These are phyloP conservation scores for Phataginus tricuspis DNA, from an alignment of 2,797 vertebrate genomes.

Conservation along the genomic window DNA sequence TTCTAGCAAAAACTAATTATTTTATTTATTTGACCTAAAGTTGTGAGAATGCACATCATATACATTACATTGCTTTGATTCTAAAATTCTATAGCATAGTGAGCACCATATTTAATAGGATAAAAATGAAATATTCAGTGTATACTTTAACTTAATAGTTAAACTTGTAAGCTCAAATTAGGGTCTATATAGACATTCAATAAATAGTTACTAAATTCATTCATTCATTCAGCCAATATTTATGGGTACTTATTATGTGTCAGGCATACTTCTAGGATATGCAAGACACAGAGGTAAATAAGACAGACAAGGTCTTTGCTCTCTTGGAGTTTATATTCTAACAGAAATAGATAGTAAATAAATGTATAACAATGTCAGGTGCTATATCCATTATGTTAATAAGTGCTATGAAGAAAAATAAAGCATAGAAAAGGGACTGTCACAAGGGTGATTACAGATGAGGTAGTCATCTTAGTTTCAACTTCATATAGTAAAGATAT, in stretches of 20 bases:
- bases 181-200: neutral
- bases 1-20: neutral
- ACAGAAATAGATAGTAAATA: neutral
- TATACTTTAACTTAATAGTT: neutral
- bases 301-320: neutral
- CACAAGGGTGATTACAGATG: neutral
- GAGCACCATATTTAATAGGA: neutral
- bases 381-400: neutral
- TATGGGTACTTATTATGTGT: neutral
- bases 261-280: neutral
- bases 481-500: neutral
- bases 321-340: neutral
- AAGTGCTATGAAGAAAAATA: slow-evolving; percentile 11
- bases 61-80: neutral
- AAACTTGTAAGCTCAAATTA: neutral
- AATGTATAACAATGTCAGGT: neutral
- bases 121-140: neutral
- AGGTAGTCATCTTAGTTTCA: neutral
- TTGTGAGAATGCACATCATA: neutral
- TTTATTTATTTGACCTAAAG: slow-evolving; percentile 6
- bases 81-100: neutral
- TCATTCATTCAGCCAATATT: neutral
- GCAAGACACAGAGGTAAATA: neutral
- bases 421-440: neutral
- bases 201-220: slow-evolving; percentile 8